A percentile compares a stretch with the other conserved stretches of the same genome.
These are phyloP conservation scores for Neotragus pygmaeus DNA, from an alignment of 2,113 vertebrate species.

Conservation along the genomic window DNA sequence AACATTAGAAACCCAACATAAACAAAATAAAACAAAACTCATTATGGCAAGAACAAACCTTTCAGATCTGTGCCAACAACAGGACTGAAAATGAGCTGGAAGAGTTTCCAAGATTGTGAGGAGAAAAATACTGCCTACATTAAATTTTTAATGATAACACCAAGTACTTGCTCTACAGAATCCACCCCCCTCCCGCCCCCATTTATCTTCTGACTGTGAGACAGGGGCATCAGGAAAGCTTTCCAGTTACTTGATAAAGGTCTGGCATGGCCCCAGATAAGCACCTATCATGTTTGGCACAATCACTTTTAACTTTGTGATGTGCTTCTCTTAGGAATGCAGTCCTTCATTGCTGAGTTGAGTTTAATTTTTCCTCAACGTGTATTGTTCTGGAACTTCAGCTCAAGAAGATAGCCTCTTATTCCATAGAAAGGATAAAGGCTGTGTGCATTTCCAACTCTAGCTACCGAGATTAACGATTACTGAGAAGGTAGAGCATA, in stretches of 20 bases:
- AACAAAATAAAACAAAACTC: constrained; percentile 15
- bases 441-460: not conserved
- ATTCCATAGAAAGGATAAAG: not conserved
- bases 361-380: not conserved
- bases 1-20: constrained; percentile 18
- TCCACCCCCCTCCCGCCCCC: not conserved
- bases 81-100: not conserved
- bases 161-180: not conserved
- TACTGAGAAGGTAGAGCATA: not conserved
- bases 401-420: not conserved
- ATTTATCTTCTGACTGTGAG: not conserved
- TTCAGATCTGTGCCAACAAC: not conserved
- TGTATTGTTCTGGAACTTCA: not conserved
- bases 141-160: not conserved
- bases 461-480: not conserved
- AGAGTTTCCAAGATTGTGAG: not conserved
- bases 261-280: not conserved
- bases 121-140: not conserved
- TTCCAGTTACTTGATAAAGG: constrained; percentile 42
- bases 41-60: constrained; percentile 38
- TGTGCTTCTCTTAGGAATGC: not conserved
- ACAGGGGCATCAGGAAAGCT: not conserved
- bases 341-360: not conserved
- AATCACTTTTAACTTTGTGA: not conserved
- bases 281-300: not conserved